Evolutionary conservation across 1,140 invertebrate species (phyloP), one percentile per base, ranked within the genome.

Genomic region (Arion vulgaris): DNA sequence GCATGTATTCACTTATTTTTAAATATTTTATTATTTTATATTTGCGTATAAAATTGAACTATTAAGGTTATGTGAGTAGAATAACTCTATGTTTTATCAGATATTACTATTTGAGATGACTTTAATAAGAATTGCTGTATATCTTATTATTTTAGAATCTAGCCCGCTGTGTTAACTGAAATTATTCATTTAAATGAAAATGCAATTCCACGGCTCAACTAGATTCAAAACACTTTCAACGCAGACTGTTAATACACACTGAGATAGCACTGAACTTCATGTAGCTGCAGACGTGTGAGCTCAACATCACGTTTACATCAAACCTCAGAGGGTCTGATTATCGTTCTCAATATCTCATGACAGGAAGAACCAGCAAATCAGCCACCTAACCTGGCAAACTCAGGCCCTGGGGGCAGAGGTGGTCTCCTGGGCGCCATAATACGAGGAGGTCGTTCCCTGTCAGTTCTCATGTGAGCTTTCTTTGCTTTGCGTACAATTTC

Each of bases 401-500:
- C 79, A 51, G 79, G 41, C 68, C 45, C 45, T 11, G 49, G 68
- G 41, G 53, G 49, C 28, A 81, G 34, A 17, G 79, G 32, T 26
- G 69, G 53, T 34, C 68, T 72, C 69, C 39, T 34, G 26, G 79
- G 49, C 7, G 19, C 79, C 45, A 73, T 49, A 57, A 51, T 15
- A 73, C 45, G 79, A 38, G 68, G 68, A 7, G 77, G 81, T 76
- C 81, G 76, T 75, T 86, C 78, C 28, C 79, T 51, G 9, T 78
- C 80, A 19, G 82, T 83, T 51, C 84, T 76, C 32, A 84, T 76
- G 77, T 85, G 85, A 66, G 86, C 62, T 86, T 87, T 88, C 57
- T 87, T 85, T 69, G 97, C 96, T 91, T 97, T 96, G 85, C 95
- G 94, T 80, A 98, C 93, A 85, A 98, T 96, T 57, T 96, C 95